phyloP scores from a whole-genome alignment of 2,797 vertebrate species.

The Anableps anableps region DNA sequence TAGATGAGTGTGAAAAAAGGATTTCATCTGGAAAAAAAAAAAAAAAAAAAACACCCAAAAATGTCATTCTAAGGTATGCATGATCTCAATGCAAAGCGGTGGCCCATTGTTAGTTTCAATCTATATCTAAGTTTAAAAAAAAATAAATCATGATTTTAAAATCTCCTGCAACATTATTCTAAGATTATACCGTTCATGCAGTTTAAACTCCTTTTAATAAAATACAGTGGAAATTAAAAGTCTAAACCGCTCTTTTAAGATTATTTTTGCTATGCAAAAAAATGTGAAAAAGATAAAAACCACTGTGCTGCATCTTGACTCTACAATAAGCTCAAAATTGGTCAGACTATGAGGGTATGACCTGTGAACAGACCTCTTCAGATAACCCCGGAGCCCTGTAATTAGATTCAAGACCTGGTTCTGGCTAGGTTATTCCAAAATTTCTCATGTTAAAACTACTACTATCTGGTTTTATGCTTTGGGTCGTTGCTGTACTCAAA shows the following conservation, averaged over 20 bases:
- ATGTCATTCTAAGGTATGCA: neutral
- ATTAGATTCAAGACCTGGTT: too few relatives aligned
- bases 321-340: neutral
- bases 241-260: neutral
- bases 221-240: neutral
- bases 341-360: neutral
- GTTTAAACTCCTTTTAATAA: neutral
- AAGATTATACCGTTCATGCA: neutral
- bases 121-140: neutral
- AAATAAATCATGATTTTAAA: neutral
- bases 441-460: too few relatives aligned
- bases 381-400: too few relatives aligned
- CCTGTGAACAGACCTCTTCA: too few relatives aligned
- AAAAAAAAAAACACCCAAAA: neutral
- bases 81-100: neutral
- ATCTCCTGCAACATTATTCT: neutral
- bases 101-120: neutral
- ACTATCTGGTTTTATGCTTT: too few relatives aligned
- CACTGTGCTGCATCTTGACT: neutral
- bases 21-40: neutral
- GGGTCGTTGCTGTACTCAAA: too few relatives aligned
- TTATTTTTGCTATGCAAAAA: neutral
- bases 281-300: neutral
- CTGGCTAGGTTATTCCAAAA: too few relatives aligned
- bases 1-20: neutral